phyloP scores from a whole-genome alignment of 2,113 vertebrate species.

The Catharus minimus region DNA sequence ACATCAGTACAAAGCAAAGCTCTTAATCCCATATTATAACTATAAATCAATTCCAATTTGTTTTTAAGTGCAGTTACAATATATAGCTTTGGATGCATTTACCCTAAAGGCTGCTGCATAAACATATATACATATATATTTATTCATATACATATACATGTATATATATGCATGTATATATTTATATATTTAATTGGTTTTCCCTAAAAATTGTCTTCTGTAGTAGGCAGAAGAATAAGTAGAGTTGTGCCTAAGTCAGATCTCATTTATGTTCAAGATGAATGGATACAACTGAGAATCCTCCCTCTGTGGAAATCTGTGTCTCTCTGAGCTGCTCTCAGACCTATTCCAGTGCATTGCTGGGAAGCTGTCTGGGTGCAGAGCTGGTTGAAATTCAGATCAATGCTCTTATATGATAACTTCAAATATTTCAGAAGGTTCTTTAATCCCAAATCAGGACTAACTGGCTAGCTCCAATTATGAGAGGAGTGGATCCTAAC shows the following conservation, averaged over 20 bases:
- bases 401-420: neutral
- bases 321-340: neutral
- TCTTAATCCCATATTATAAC: slow-evolving; percentile 1
- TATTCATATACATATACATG: no score
- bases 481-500: neutral
- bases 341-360: neutral
- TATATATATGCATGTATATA: no score
- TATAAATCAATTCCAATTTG: slow-evolving; percentile 40
- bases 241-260: neutral
- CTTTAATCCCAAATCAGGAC: neutral
- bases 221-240: neutral
- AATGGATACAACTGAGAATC: neutral
- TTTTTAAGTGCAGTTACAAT: slow-evolving; percentile 11
- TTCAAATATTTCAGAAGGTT: neutral
- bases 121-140: no score
- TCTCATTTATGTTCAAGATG: neutral
- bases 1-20: slow-evolving; percentile 32
- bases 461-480: neutral
- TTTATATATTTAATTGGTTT: neutral
- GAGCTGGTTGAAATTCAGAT: neutral
- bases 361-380: neutral
- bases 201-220: neutral
- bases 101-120: neutral
- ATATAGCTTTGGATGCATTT: neutral
- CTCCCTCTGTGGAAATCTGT: neutral